phyloP scores from a whole-genome alignment of 1,140 invertebrate genomes.

The Ladona fulva region DNA sequence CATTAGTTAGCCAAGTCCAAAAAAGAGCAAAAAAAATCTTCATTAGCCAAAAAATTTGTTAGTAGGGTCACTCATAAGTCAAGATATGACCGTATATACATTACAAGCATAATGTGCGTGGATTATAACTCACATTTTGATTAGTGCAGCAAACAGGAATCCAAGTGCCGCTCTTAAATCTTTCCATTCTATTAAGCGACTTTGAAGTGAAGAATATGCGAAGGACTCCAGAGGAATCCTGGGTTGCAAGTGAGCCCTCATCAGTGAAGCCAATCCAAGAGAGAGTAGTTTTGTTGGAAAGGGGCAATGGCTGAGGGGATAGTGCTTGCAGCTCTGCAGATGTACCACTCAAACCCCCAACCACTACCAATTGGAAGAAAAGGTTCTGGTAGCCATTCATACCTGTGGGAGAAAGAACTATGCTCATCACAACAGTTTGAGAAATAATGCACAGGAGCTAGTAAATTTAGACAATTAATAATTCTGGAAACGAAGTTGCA shows the following conservation, averaged over 20 bases:
- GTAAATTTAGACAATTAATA: too few species aligned
- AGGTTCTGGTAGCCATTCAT: constrained; percentile 39
- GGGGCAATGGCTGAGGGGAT: constrained; percentile 44
- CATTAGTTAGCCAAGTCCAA: too few species aligned
- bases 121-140: constrained; percentile 45
- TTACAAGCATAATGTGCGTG: too few species aligned
- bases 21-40: too few species aligned
- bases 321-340: not conserved
- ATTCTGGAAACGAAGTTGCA: too few species aligned
- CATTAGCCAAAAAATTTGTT: too few species aligned
- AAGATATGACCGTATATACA: too few species aligned
- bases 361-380: constrained; percentile 24
- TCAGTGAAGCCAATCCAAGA: constrained; percentile 78
- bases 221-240: constrained; percentile 58
- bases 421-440: too few species aligned
- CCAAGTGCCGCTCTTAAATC: constrained; percentile 56
- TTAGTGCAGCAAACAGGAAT: constrained; percentile 65
- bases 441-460: too few species aligned
- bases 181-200: not conserved
- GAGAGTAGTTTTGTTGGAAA: constrained; percentile 58
- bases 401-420: too few species aligned
- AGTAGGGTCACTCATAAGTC: too few species aligned
- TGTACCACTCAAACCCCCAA: not conserved
- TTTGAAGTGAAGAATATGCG: constrained; percentile 45
- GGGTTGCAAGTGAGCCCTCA: constrained; percentile 57